phyloP scores from a whole-genome alignment of 2,113 vertebrate genomes.

The Pelvicachromis taeniatus region DNA sequence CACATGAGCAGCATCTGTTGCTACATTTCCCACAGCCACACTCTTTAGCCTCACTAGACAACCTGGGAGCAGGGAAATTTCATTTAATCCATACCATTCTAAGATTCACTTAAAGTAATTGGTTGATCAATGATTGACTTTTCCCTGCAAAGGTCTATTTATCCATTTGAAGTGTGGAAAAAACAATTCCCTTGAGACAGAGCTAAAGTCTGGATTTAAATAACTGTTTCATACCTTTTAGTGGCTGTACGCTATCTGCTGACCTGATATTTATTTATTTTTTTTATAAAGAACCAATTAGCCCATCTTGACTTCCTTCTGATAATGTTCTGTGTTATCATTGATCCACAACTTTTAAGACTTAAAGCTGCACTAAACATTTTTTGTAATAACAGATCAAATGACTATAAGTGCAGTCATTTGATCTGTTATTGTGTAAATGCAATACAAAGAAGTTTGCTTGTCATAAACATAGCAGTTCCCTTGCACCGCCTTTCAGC shows the following conservation, averaged over 20 bases:
- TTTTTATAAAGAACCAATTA: background rate
- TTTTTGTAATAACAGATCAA: background rate
- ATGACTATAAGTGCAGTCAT: background rate
- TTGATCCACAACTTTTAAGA: background rate
- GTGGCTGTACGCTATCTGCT: background rate
- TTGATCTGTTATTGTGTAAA: background rate
- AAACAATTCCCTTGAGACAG: background rate
- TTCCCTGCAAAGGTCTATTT: background rate
- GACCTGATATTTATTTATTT: background rate
- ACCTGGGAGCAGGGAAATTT: background rate
- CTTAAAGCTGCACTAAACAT: background rate
- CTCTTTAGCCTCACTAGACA: constrained; percentile 12
- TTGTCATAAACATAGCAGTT: background rate
- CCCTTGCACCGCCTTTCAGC: background rate
- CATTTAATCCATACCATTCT: background rate
- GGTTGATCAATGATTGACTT: background rate
- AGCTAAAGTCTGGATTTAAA: background rate
- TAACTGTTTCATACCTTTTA: background rate
- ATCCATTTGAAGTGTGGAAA: background rate
- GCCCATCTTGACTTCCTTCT: background rate
- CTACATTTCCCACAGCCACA: constrained; percentile 13
- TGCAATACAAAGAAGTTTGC: background rate
- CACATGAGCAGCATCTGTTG: constrained; percentile 43
- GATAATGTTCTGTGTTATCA: background rate
- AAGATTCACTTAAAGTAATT: background rate